Conservation (phyloP, 2,797 vertebrate genomes). For the Lithobates pipiens region DNA sequence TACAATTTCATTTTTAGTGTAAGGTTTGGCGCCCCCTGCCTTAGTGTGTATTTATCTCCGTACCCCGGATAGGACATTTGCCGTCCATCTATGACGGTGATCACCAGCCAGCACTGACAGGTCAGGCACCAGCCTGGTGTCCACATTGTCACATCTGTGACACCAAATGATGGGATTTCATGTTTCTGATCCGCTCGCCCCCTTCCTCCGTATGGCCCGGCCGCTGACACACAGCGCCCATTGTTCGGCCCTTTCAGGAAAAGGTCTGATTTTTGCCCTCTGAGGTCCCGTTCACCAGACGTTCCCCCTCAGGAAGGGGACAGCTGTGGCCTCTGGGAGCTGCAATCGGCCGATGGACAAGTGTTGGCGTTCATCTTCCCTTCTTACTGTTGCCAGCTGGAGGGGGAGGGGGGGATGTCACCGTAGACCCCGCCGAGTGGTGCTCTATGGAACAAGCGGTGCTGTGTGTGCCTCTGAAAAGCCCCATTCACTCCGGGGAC, state of each 20-base stretch:
- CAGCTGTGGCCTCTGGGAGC: conserved; percentile 61
- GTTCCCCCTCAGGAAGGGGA: conserved; percentile 26
- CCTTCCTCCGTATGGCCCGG: neutral
- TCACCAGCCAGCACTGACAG: neutral
- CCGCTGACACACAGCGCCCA: conserved; percentile 1
- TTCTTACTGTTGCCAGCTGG: conserved; percentile 63
- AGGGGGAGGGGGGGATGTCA: conserved; percentile 63
- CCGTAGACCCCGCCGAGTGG: conserved; percentile 57
- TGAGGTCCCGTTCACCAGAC: neutral
- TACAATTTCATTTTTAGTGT: too few relatives aligned
- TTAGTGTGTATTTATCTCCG: too few relatives aligned
- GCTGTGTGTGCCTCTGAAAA: conserved; percentile 69
- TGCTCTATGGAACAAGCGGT: conserved; percentile 68
- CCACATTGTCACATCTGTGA: neutral
- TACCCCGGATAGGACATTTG: neutral
- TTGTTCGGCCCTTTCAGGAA: conserved; percentile 18
- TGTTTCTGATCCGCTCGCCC: neutral
- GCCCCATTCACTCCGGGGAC: conserved; percentile 64
- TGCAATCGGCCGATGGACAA: conserved; percentile 65
- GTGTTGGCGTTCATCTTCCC: conserved; percentile 50
- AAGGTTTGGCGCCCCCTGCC: too few relatives aligned
- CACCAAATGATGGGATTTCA: conserved; percentile 1
- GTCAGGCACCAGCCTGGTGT: neutral
- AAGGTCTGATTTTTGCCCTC: neutral
- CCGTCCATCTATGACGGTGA: neutral